Evolutionary conservation across 1,140 invertebrate species (phyloP).

Genomic region (Euborellia annulipes): DNA sequence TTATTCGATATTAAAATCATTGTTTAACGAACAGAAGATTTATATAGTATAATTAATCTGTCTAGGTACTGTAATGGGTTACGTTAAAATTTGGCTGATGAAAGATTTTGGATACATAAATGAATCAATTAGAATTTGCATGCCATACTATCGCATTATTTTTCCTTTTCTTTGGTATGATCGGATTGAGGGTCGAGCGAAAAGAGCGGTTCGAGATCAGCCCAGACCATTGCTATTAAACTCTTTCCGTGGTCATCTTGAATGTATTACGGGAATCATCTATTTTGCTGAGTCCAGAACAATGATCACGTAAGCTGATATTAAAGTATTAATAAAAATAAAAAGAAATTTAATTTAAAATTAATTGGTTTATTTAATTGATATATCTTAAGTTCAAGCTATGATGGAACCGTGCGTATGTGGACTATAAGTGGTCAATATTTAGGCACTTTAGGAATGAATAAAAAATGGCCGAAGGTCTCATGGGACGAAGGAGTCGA

Average conservation of each 20-base stretch:
- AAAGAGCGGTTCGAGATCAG: conserved; percentile 38
- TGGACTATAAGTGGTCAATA: conserved; percentile 53
- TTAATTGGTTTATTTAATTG: too few species aligned
- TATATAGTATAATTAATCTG: too few species aligned
- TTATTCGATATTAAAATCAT: too few species aligned
- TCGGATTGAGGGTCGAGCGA: conserved; percentile 38
- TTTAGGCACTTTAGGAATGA: conserved; percentile 47
- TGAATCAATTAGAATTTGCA: conserved; percentile 25
- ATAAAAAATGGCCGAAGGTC: conserved; percentile 36
- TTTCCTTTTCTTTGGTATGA: conserved; percentile 56
- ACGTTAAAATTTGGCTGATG: conserved; percentile 56
- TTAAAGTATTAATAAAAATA: too few species aligned
- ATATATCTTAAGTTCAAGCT: conserved; percentile 39
- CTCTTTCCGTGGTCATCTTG: conserved; percentile 41
- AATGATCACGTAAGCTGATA: too few species aligned
- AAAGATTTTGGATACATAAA: conserved; percentile 33
- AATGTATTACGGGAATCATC: conserved; percentile 42
- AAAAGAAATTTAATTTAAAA: too few species aligned
- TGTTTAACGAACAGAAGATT: too few species aligned
- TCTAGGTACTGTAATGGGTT: conserved; percentile 41
- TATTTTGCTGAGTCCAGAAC: too few species aligned
- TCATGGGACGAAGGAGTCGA: conserved; percentile 8
- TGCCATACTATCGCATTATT: conserved; percentile 38
- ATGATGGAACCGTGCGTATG: conserved; percentile 48
- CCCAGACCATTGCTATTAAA: conserved; percentile 43